Evolutionary conservation across 2,888 invertebrate genomes (phyloP).

Genomic region (Spilosoma lubricipeda): DNA sequence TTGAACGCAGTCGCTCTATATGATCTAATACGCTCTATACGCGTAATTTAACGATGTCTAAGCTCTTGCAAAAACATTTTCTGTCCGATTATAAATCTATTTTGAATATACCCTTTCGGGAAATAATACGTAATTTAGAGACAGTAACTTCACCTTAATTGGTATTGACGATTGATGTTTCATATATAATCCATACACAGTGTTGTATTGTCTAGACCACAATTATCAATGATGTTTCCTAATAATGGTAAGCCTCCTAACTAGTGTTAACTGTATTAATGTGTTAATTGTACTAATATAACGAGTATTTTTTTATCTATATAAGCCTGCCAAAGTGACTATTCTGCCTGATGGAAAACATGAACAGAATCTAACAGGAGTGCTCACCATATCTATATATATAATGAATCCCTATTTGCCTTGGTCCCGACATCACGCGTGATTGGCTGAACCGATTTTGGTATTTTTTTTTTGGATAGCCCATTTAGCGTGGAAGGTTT

Average conservation of each 20-base stretch:
- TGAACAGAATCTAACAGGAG: no score
- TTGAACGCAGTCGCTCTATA: no score
- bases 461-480: no score
- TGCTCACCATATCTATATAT: no score
- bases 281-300: not conserved
- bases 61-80: constrained; percentile 25
- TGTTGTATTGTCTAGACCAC: not conserved
- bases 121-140: not conserved
- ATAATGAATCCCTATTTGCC: no score
- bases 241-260: not conserved
- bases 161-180: not conserved
- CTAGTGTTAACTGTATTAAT: not conserved
- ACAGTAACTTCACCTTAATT: not conserved
- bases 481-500: no score
- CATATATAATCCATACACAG: not conserved
- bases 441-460: no score
- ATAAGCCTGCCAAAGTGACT: no score
- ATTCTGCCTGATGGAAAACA: no score
- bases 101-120: not conserved
- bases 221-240: not conserved
- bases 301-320: no score
- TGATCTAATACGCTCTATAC: constrained; percentile 29
- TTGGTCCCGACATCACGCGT: no score
- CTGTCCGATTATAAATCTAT: not conserved
- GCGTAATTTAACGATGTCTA: constrained; percentile 36